phyloP scores from a whole-genome alignment of 2,113 vertebrate genomes.

The Gulo gulo region DNA sequence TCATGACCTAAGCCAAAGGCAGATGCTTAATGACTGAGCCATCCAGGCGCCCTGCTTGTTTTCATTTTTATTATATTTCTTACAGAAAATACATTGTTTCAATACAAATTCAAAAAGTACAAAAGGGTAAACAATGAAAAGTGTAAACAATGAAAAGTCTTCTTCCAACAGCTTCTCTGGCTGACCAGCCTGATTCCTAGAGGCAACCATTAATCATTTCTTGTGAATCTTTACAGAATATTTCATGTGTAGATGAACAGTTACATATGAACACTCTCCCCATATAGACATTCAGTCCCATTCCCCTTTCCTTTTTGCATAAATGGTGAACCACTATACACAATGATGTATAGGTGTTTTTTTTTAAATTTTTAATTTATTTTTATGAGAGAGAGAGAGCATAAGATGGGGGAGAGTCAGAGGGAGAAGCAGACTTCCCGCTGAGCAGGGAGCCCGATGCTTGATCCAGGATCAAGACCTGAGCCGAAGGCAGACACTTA shows the following conservation, averaged over 20 bases:
- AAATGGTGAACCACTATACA: background rate
- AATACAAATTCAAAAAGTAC: background rate
- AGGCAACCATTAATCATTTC: background rate
- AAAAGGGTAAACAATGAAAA: background rate
- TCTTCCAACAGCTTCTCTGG: background rate
- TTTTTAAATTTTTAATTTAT: too few relatives aligned
- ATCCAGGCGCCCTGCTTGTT: background rate
- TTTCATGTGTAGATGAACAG: background rate
- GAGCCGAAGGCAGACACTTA: background rate
- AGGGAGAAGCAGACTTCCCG: too few relatives aligned
- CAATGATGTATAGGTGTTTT: background rate
- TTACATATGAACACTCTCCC: background rate
- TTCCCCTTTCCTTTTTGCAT: background rate
- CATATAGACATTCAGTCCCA: background rate
- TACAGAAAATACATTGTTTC: background rate
- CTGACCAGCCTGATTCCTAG: background rate
- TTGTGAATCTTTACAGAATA: background rate
- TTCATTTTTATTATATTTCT: slow-evolving; percentile 3
- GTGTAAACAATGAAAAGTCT: background rate
- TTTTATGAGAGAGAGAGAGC: too few relatives aligned
- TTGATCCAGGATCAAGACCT: background rate
- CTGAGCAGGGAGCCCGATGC: too few relatives aligned
- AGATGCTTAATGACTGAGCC: too few relatives aligned
- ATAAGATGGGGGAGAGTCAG: too few relatives aligned
- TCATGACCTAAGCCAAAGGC: too few relatives aligned